Percentiles rank a stretch among this genome's conserved stretches.
Conservation (phyloP, 2,888 invertebrate species). For the Sphinx pinastri region DNA sequence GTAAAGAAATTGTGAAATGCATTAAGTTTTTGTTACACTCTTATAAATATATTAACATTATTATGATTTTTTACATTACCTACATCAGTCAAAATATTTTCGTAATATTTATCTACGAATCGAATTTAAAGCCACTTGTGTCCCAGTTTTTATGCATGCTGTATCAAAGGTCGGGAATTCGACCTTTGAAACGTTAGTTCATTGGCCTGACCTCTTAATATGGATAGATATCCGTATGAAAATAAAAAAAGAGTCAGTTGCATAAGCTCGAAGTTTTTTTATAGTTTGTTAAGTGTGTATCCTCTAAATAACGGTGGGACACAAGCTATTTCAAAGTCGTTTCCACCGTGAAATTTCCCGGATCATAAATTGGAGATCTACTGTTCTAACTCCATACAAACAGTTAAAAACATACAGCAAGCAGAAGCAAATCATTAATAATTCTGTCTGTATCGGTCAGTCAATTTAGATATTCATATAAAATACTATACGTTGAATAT, state of each 20-base stretch:
- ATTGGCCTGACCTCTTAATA: neutral
- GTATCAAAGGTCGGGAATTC: conserved; percentile 23
- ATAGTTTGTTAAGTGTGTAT: conserved; percentile 21
- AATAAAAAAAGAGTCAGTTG: conserved; percentile 8
- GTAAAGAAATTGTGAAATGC: conserved; percentile 83
- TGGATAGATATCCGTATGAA: conserved; percentile 7
- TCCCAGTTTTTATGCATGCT: conserved; percentile 11
- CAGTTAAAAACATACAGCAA: conserved; percentile 57
- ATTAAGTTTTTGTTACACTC: conserved; percentile 80
- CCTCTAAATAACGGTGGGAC: conserved; percentile 31
- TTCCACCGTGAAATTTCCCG: conserved; percentile 43
- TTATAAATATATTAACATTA: conserved; percentile 81
- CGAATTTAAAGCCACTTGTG: conserved; percentile 47
- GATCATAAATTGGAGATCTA: conserved; percentile 42
- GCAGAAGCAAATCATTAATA: conserved; percentile 59
- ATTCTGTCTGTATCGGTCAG: conserved; percentile 55
- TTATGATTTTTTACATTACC: conserved; percentile 70
- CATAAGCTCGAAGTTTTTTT: conserved; percentile 12
- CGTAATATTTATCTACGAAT: conserved; percentile 67
- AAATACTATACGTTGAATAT: conserved; percentile 38
- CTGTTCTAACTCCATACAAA: conserved; percentile 47
- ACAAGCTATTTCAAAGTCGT: conserved; percentile 43
- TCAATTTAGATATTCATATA: conserved; percentile 43
- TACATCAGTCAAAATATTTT: conserved; percentile 83
- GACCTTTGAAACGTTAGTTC: conserved; percentile 3